Evolutionary conservation across 2,113 vertebrate species (phyloP).

Genomic region (Ovis canadensis): DNA sequence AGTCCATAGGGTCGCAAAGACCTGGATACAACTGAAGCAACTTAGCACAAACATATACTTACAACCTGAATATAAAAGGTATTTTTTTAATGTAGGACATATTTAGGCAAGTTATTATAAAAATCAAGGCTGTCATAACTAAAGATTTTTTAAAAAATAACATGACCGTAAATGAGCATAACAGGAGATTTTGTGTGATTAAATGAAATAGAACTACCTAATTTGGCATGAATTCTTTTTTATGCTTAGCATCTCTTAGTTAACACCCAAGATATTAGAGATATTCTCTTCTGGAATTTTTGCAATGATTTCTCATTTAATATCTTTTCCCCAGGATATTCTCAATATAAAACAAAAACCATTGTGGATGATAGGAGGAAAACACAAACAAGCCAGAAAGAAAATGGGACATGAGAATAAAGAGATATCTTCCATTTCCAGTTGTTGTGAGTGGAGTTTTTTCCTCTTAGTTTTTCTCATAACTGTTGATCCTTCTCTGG

Average conservation of each 20-base stretch:
- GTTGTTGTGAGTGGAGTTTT: background rate
- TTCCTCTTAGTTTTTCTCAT: conserved; percentile 53
- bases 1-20: background rate
- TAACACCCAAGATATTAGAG: background rate
- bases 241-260: background rate
- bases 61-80: background rate
- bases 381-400: background rate
- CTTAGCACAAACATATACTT: background rate
- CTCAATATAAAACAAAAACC: conserved; percentile 7
- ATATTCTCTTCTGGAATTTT: background rate
- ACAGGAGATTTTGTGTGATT: background rate
- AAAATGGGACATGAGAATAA: background rate
- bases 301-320: background rate
- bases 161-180: background rate
- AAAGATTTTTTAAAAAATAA: background rate
- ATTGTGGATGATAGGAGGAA: background rate
- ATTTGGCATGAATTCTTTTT: background rate
- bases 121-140: background rate
- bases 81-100: background rate
- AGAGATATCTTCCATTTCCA: conserved; percentile 29
- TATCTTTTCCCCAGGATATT: background rate
- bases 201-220: background rate
- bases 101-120: background rate
- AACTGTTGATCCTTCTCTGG: conserved; percentile 62
- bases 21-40: background rate